Percentiles rank a stretch among this genome's conserved stretches.
These are phyloP conservation scores for Pegoplata infirma DNA, from an alignment of 2,888 invertebrate genomes.

Conservation along the genomic window DNA sequence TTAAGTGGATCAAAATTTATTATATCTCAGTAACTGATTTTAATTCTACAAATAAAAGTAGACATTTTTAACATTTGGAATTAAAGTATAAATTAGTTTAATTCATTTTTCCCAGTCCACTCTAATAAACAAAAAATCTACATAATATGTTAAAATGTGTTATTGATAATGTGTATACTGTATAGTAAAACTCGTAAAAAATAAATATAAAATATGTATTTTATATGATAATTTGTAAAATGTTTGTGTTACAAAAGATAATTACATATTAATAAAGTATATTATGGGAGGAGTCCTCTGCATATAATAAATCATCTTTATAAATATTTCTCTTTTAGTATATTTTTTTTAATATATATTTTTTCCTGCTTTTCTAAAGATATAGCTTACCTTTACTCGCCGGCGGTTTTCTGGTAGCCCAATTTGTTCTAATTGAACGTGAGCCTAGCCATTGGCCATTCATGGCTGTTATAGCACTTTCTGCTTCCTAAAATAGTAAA, in stretches of 20 bases:
- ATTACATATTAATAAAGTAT: slow-evolving; percentile 54
- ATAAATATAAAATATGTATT: slow-evolving; percentile 51
- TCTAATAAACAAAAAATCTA: too few relatives aligned
- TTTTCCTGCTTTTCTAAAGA: too few relatives aligned
- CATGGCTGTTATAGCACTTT: slow-evolving; percentile 98
- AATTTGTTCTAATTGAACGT: slow-evolving; percentile 98
- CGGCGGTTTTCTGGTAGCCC: slow-evolving; percentile 99
- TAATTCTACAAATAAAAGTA: too few relatives aligned
- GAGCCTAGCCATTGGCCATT: slow-evolving; percentile 99
- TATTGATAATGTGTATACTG: slow-evolving; percentile 14
- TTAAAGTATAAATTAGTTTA: too few relatives aligned
- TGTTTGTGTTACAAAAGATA: slow-evolving; percentile 44
- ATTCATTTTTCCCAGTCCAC: too few relatives aligned
- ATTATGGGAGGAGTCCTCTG: slow-evolving; percentile 15
- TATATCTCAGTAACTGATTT: too few relatives aligned
- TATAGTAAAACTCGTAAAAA: slow-evolving; percentile 24
- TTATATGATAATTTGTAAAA: slow-evolving; percentile 53
- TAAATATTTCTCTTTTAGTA: not conserved
- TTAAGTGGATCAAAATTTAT: too few relatives aligned
- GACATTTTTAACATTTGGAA: too few relatives aligned
- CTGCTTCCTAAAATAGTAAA: slow-evolving; percentile 88
- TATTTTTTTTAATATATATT: not conserved
- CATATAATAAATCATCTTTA: slow-evolving; percentile 42
- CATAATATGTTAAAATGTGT: slow-evolving; percentile 3
- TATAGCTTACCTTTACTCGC: slow-evolving; percentile 89